Conservation (phyloP, 2,797 vertebrate genomes). For the Falco naumanni region DNA sequence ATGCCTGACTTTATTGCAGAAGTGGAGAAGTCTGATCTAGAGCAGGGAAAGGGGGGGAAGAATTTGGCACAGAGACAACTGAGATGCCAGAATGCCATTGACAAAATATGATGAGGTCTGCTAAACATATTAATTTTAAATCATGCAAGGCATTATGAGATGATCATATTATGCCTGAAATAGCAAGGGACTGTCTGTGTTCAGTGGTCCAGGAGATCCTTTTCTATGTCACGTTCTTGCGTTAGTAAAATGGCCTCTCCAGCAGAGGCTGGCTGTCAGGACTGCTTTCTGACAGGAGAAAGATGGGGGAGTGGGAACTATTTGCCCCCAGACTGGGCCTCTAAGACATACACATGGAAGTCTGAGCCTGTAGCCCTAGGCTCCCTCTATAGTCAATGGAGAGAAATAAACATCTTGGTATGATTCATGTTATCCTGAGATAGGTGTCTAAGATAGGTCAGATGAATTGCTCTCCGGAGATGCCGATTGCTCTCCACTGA, state of each 20-base stretch:
- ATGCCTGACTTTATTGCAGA: conserved; percentile 68
- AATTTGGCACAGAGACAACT: not conserved
- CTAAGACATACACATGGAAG: conserved; percentile 1
- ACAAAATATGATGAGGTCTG: conserved; percentile 23
- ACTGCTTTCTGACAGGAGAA: not conserved
- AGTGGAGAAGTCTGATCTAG: conserved; percentile 27
- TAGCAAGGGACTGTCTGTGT: not conserved
- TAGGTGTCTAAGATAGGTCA: conserved; percentile 70
- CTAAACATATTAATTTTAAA: not conserved
- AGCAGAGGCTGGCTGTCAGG: not conserved
- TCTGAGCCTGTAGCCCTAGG: conserved; percentile 62
- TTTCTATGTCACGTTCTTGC: not conserved
- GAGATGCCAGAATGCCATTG: conserved; percentile 38
- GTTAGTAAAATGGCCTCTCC: not conserved
- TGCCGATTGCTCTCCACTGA: conserved; percentile 50
- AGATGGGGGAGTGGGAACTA: not conserved
- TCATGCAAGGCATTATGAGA: not conserved
- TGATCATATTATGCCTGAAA: not conserved
- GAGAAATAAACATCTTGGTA: conserved; percentile 67
- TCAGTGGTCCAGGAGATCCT: not conserved
- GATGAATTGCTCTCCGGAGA: conserved; percentile 55
- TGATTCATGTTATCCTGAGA: conserved; percentile 71
- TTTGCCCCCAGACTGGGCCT: conserved; percentile 8
- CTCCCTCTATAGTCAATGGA: conserved; percentile 68
- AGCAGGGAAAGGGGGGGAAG: not conserved